These are phyloP conservation scores for Athetis lepigone DNA, from an alignment of 2,888 invertebrate species.

Conservation along the genomic window DNA sequence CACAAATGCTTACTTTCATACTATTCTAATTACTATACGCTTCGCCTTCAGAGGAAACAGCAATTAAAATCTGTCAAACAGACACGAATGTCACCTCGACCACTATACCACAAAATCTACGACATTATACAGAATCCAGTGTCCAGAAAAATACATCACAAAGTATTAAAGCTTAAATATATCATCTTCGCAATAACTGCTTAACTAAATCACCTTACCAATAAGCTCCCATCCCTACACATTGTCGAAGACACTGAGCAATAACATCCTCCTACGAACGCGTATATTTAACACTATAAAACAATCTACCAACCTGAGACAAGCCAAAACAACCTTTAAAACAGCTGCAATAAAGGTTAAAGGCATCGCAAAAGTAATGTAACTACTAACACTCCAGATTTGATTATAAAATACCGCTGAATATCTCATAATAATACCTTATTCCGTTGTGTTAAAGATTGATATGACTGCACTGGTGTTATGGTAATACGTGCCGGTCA, in stretches of 20 bases:
- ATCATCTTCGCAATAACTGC: conserved; percentile 56
- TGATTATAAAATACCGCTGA: conserved; percentile 23
- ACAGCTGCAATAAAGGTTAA: not conserved
- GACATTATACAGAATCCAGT: conserved; percentile 11
- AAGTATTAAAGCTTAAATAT: conserved; percentile 53
- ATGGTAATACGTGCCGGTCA: conserved; percentile 63
- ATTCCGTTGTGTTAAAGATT: conserved; percentile 31
- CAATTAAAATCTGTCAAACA: not conserved
- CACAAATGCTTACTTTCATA: not conserved
- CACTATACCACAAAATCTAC: conserved; percentile 2
- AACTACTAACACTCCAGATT: conserved; percentile 52
- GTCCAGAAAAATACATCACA: conserved; percentile 31
- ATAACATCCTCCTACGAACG: conserved; percentile 82
- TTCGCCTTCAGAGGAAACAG: too few species aligned
- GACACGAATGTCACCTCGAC: conserved; percentile 4
- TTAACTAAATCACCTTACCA: conserved; percentile 61
- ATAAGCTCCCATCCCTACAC: conserved; percentile 76
- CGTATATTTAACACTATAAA: conserved; percentile 78
- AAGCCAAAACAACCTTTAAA: conserved; percentile 18
- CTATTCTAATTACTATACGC: not conserved
- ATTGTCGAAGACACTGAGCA: conserved; percentile 83
- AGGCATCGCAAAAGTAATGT: conserved; percentile 29
- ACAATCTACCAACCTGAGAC: conserved; percentile 31
- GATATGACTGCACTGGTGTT: not conserved
- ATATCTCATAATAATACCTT: conserved; percentile 33